A percentile compares a stretch with the other conserved stretches of the same genome.
Evolutionary conservation across 2,797 vertebrate genomes (phyloP).

Genomic region (Bucorvus abyssinicus): DNA sequence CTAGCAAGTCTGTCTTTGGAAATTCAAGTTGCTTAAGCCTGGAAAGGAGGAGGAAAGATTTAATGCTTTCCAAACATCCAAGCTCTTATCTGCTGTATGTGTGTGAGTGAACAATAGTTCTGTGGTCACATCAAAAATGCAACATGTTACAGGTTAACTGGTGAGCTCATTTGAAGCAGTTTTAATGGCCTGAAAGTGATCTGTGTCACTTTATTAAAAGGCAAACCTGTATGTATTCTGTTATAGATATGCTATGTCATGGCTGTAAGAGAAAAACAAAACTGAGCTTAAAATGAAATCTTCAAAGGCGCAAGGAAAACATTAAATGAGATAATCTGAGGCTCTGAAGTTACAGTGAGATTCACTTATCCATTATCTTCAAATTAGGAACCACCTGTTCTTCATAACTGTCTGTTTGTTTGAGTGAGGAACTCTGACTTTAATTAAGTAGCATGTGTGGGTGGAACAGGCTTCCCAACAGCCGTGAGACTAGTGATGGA

Average conservation of each 20-base stretch:
- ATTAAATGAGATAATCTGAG: constrained; percentile 56
- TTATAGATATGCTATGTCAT: constrained; percentile 20
- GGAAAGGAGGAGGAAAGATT: background rate
- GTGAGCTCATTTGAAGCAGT: background rate
- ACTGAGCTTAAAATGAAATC: constrained; percentile 50
- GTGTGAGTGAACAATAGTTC: background rate
- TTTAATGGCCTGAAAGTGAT: background rate
- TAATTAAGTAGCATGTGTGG: constrained; percentile 80
- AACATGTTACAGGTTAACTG: background rate
- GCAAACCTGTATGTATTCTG: background rate
- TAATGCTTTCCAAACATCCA: background rate
- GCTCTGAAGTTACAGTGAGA: constrained; percentile 59
- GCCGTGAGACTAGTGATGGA: constrained; percentile 79
- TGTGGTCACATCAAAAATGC: background rate
- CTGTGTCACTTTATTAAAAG: background rate
- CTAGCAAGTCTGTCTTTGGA: background rate
- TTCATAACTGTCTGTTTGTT: constrained; percentile 64
- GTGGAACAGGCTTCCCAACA: constrained; percentile 74
- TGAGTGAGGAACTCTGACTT: constrained; percentile 74
- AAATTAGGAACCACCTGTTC: constrained; percentile 77
- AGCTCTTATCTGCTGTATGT: background rate
- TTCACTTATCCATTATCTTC: constrained; percentile 69
- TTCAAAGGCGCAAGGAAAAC: constrained; percentile 63
- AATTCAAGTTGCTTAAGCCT: background rate
- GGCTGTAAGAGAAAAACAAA: constrained; percentile 51